Percentiles rank a stretch among this genome's conserved stretches.
Evolutionary conservation across 2,888 invertebrate genomes (phyloP).

Genomic region (Eledona agricola): DNA sequence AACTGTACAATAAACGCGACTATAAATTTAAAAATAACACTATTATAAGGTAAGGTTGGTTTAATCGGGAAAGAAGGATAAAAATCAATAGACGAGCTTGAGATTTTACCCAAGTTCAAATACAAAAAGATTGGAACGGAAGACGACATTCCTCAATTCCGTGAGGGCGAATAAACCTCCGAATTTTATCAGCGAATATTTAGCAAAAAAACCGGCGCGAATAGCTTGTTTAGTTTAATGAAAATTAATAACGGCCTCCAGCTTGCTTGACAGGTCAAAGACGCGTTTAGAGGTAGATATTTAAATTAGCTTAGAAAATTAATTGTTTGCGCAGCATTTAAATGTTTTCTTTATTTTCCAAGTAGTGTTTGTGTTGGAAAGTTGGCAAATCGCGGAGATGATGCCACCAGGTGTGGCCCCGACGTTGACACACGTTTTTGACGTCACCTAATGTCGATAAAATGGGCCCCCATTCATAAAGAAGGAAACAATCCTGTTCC

Average conservation of each 20-base stretch:
- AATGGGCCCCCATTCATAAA: slow-evolving; percentile 26
- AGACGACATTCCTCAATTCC: no score
- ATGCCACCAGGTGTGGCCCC: slow-evolving; percentile 29
- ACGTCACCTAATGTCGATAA: slow-evolving; percentile 25
- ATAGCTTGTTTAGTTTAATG: slow-evolving; percentile 4
- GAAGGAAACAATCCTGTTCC: slow-evolving; percentile 11
- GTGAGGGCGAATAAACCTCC: no score
- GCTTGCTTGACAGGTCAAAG: slow-evolving; percentile 10
- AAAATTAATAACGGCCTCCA: slow-evolving; percentile 8
- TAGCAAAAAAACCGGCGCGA: no score
- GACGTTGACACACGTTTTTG: slow-evolving; percentile 14
- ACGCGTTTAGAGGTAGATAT: slow-evolving; percentile 16
- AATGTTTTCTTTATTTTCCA: slow-evolving; percentile 10
- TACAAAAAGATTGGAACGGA: no score
- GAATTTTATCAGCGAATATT: no score
- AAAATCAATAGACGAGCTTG: no score
- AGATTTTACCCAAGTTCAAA: no score
- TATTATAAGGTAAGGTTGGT: no score
- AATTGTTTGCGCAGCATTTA: slow-evolving; percentile 4
- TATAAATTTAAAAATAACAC: no score
- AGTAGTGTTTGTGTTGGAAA: slow-evolving; percentile 10
- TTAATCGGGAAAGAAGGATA: no score
- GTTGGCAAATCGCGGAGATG: slow-evolving; percentile 20
- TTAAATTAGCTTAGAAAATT: slow-evolving; percentile 3
- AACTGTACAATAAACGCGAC: no score